phyloP scores from a whole-genome alignment of 2,113 vertebrate species.

The Origma solitaria region DNA sequence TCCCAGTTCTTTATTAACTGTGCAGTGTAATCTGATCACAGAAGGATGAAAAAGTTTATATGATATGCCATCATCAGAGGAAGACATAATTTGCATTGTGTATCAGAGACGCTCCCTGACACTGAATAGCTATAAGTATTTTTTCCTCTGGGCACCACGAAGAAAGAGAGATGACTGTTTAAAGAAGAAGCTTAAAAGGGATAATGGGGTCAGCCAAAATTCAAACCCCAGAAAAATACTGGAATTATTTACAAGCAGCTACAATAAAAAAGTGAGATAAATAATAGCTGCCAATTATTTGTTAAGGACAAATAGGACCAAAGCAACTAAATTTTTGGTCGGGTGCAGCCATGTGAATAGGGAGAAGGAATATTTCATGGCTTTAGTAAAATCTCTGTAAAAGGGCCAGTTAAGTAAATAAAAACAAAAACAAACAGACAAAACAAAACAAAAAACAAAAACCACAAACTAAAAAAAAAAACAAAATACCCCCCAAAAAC shows the following conservation, averaged over 20 bases:
- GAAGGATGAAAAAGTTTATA: neutral
- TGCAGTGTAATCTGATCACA: neutral
- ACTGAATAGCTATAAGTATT: neutral
- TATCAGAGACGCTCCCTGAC: neutral
- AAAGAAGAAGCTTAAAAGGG: neutral
- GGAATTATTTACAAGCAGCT: neutral
- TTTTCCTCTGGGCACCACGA: neutral
- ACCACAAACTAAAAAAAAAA: neutral
- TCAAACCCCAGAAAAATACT: neutral
- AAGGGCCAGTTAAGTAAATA: neutral
- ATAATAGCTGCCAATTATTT: neutral
- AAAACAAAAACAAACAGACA: neutral
- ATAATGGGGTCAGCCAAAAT: neutral
- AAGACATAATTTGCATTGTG: neutral
- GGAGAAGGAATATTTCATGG: neutral
- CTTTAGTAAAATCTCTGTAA: neutral
- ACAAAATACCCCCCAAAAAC: neutral
- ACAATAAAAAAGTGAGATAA: neutral
- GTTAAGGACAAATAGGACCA: neutral
- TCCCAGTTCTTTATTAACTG: neutral
- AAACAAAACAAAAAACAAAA: neutral
- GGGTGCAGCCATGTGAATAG: neutral
- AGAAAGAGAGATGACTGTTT: neutral
- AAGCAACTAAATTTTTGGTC: neutral
- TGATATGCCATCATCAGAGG: neutral